A percentile compares a stretch with the other conserved stretches of the same genome.
Conservation (phyloP, 2,113 vertebrate species). For the Brienomyrus brachyistius region DNA sequence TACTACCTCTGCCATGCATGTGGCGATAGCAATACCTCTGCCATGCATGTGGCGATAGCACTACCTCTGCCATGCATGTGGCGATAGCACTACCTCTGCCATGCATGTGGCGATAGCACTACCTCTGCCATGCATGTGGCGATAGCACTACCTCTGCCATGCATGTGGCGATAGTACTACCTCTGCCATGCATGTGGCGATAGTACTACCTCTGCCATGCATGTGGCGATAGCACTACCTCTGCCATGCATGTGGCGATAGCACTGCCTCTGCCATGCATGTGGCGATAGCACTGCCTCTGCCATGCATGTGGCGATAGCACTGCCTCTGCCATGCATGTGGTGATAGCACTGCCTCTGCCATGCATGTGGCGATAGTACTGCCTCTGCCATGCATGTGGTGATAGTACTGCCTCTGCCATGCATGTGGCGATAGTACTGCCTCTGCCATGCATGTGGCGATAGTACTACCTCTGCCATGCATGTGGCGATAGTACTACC, state of each 20-base stretch:
- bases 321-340: background rate
- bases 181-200: background rate
- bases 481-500: background rate
- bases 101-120: background rate
- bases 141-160: background rate
- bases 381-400: background rate
- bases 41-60: too few relatives aligned
- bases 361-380: background rate
- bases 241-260: background rate
- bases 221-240: background rate
- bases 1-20: background rate
- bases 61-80: too few relatives aligned
- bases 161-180: background rate
- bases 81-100: background rate
- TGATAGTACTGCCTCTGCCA: too few relatives aligned
- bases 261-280: too few relatives aligned
- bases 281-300: too few relatives aligned
- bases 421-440: too few relatives aligned
- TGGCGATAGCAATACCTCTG: too few relatives aligned
- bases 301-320: too few relatives aligned
- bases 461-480: background rate
- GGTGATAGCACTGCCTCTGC: too few relatives aligned
- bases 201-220: background rate
- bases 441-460: too few relatives aligned
- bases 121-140: background rate